A percentile compares a stretch with the other conserved stretches of the same genome.
phyloP scores from a whole-genome alignment of 1,140 invertebrate species.

The Eupristina koningsbergeri region DNA sequence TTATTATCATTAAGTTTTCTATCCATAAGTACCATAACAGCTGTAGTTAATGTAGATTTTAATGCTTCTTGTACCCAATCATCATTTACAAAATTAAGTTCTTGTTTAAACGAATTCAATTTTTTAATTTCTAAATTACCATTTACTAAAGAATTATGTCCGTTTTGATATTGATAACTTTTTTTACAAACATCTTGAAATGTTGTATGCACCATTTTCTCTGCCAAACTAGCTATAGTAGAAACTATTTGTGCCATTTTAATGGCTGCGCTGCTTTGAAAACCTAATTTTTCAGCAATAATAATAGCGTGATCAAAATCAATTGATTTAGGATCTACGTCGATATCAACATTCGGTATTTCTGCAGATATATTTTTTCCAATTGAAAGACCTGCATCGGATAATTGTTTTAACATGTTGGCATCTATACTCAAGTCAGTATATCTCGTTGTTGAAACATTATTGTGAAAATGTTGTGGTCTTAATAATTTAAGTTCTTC shows the following conservation, averaged over 20 bases:
- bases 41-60: slow-evolving; percentile 75
- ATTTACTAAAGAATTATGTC: slow-evolving; percentile 53
- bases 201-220: slow-evolving; percentile 65
- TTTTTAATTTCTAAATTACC: slow-evolving; percentile 58
- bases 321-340: slow-evolving; percentile 74
- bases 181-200: slow-evolving; percentile 35
- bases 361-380: slow-evolving; percentile 78
- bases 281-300: slow-evolving; percentile 68
- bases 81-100: slow-evolving; percentile 56
- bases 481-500: slow-evolving; percentile 80
- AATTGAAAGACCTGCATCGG: slow-evolving; percentile 80
- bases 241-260: slow-evolving; percentile 72
- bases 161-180: slow-evolving; percentile 30
- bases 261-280: slow-evolving; percentile 67
- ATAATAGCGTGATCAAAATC: slow-evolving; percentile 69
- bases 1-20: slow-evolving; percentile 68
- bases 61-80: slow-evolving; percentile 74
- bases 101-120: slow-evolving; percentile 8
- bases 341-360: slow-evolving; percentile 77
- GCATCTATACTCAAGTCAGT: slow-evolving; percentile 79
- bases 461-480: slow-evolving; percentile 73
- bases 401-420: slow-evolving; percentile 79
- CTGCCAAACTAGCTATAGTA: slow-evolving; percentile 67
- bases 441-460: slow-evolving; percentile 74
- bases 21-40: slow-evolving; percentile 73